Evolutionary conservation across 2,888 invertebrate genomes (phyloP).

Genomic region (Rotaria magnacalcarata): DNA sequence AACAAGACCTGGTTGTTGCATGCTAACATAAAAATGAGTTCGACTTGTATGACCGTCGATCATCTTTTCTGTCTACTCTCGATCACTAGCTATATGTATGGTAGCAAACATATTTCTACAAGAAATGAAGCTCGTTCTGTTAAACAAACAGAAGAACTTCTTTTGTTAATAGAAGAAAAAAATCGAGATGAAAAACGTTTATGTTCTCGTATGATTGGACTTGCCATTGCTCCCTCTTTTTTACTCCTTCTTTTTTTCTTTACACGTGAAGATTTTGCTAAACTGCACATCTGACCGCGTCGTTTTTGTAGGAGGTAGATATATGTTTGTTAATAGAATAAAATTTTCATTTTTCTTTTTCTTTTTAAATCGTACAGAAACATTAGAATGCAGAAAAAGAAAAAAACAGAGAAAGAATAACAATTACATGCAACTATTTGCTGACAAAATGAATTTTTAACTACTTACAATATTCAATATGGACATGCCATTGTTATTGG

Average conservation of each 20-base stretch:
- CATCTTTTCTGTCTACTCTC: neutral
- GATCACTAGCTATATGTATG: neutral
- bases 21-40: neutral
- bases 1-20: neutral
- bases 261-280: neutral
- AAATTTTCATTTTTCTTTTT: neutral
- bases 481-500: neutral
- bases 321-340: neutral
- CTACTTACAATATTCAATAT: neutral
- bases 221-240: neutral
- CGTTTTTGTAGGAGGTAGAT: neutral
- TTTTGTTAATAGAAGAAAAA: neutral
- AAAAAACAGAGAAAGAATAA: neutral
- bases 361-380: neutral
- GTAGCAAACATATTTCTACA: neutral
- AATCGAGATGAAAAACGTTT: neutral
- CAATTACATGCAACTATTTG: neutral
- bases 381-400: neutral
- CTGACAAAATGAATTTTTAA: neutral
- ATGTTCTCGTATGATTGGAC: neutral
- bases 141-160: slow-evolving; percentile 10
- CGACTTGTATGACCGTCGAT: slow-evolving; percentile 16
- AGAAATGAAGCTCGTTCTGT: slow-evolving; percentile 30
- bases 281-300: slow-evolving; percentile 11
- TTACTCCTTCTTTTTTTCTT: neutral